Evolutionary conservation across 2,797 vertebrate species (phyloP).

Genomic region (Esox masquinongy): DNA sequence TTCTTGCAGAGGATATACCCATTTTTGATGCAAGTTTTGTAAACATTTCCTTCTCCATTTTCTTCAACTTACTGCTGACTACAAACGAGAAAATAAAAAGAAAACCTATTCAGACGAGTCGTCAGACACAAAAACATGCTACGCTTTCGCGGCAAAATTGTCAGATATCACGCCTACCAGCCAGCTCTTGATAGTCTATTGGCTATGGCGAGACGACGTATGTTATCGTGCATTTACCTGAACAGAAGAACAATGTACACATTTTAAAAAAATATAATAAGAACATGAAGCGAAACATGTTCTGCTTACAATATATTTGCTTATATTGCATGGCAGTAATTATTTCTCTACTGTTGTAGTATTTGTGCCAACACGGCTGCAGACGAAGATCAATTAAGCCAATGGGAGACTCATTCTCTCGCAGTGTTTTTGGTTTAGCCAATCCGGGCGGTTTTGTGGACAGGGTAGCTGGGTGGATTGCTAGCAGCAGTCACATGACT

Average conservation of each 20-base stretch:
- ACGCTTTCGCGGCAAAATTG: constrained; percentile 41
- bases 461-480: constrained; percentile 15
- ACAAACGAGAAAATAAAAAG: background rate
- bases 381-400: constrained; percentile 2
- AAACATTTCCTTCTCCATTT: constrained; percentile 63
- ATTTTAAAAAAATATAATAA: background rate
- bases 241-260: background rate
- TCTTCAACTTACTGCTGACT: background rate
- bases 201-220: background rate
- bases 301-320: background rate
- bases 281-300: background rate
- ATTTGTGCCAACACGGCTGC: background rate
- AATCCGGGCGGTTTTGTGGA: background rate
- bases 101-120: background rate
- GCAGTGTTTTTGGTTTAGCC: background rate
- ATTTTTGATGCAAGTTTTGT: constrained; percentile 57
- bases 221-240: background rate
- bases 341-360: background rate
- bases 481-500: constrained; percentile 56
- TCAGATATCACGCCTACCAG: constrained; percentile 20
- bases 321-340: background rate
- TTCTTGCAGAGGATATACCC: constrained; percentile 53
- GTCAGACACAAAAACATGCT: background rate
- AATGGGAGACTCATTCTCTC: constrained; percentile 21
- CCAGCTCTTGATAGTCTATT: background rate